A percentile compares a stretch with the other conserved stretches of the same genome.
Evolutionary conservation across 2,888 invertebrate species (phyloP).

Genomic region (Callyntrura sp.): DNA sequence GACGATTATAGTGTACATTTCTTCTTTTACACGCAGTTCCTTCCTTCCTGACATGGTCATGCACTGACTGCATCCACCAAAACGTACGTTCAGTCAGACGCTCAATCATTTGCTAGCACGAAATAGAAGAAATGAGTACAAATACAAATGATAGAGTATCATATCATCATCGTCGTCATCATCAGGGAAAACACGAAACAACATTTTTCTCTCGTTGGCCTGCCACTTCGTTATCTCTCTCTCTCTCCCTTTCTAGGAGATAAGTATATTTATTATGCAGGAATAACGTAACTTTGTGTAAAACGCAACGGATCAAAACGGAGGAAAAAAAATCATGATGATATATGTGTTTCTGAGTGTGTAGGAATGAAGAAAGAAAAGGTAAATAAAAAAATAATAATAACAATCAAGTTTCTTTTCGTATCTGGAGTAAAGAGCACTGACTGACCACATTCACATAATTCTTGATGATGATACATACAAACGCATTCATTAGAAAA

Average conservation of each 20-base stretch:
- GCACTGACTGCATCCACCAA: constrained; percentile 52
- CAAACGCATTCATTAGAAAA: not conserved
- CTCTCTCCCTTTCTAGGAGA: not conserved
- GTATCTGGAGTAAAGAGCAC: constrained; percentile 74
- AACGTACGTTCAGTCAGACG: constrained; percentile 16
- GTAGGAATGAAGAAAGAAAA: constrained; percentile 27
- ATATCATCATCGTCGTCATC: not conserved
- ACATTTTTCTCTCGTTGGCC: constrained; percentile 24
- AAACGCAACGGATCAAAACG: constrained; percentile 67
- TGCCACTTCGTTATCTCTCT: not conserved
- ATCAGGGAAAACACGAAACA: constrained; percentile 42
- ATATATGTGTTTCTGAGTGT: constrained; percentile 49
- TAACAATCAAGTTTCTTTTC: constrained; percentile 1
- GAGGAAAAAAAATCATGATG: constrained; percentile 14
- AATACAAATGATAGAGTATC: constrained; percentile 49
- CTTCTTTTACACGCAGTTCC: constrained; percentile 34
- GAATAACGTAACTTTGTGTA: constrained; percentile 77
- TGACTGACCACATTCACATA: constrained; percentile 64
- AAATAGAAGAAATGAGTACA: constrained; percentile 44
- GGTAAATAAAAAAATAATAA: constrained; percentile 17
- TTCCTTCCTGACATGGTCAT: constrained; percentile 64
- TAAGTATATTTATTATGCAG: constrained; percentile 54
- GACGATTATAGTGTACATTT: constrained; percentile 19
- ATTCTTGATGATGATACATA: constrained; percentile 27
- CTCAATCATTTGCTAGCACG: constrained; percentile 46